Base-by-base conservation (phyloP, 2,113 vertebrate species). In the Mormoops blainvillei region DNA sequence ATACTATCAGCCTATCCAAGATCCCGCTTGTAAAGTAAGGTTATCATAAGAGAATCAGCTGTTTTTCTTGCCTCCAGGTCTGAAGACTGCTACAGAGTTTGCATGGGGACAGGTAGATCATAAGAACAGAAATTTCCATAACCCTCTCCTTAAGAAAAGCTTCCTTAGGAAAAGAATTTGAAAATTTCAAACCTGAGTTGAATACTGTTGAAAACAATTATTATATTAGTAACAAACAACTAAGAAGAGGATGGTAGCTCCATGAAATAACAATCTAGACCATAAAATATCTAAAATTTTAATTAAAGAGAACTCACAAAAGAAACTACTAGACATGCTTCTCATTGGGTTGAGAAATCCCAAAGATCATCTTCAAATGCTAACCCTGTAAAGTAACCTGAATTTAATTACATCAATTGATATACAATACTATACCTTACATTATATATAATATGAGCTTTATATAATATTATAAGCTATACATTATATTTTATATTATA, bases 91-190 rank as follows among this genome's bases (percentile, higher is more conserved):
- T 13, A 38, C 52, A 76, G 15, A 80, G 22, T 70, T 48, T 68
- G 3, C 20, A 24, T 19, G 45, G 15, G 31, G 14, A 45, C 10
- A 85, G 16, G 45, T 0, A 52, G 15, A 3, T 1, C 1, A 4
- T n/a, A 80, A 71, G 58, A 52, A 52, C 18, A 65, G 50, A 38
- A 33, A 48, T 7, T 43, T 65, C 33, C 22, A 28, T 11, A 80
- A 4, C 36, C 63, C 41, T 80, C 11, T 22, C 5, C 3, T 48
- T 4, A 4, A 50, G 7, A 50, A 94, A 38, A 38, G 56, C 45
- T 18, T 77, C 36, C 5, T 80, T 65, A 78, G 24, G 33, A 58
- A 76, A 11, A 70, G 22, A 61, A 19, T 45, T 45, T 85, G 10
- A 20, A 0, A 45, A 70, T 11, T 77, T 71, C 24, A 63, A 61